Base-by-base conservation (phyloP, 1,140 invertebrate genomes). In the Cydia fagiglandana region DNA sequence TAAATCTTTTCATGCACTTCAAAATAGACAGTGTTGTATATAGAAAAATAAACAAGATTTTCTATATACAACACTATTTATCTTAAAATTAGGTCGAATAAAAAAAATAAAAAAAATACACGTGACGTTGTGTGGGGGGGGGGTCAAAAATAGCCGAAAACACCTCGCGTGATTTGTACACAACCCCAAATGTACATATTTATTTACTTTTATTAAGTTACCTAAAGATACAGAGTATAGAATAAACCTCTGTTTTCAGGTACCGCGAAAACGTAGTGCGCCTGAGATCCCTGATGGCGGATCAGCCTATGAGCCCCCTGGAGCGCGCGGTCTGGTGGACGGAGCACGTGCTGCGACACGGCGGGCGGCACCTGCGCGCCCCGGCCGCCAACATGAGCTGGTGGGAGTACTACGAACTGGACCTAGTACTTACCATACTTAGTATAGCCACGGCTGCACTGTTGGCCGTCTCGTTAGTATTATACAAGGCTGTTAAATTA, bases 301-400 rank as follows among this genome's bases (percentile, higher is more conserved):
- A 73, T 41, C 68, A 73, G 68, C 68, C 68, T 5, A 10, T 17
- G 68, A 73, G 28, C 12, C 68, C 68, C n/a, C 68, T 73, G 38
- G 68, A 93, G 38, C 84, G 86, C 75, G 50, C 50, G 6, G 50
- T 53, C n/a, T 53, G 50, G 50, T 53, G 50, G 50, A 53, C 50
- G 50, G 50, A 53, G 50, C 50, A 53, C n/a, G 15, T 53, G 50
- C 50, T 53, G 15, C 50, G 50, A 5, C 50, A 53, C 66, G 93
- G 93, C 15, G 87, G 87, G 4, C 68, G 76, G 13, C 86, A 91
- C 74, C 84, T 91, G 82, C 77, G 85, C 1, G 76, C 89, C 17
- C 81, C 80, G 9, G 79, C 83, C 9, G 73, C 50, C 30, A 53
- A 70, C 50, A 56, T 78, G 13, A 38, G 73, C n/a, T 73, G 66